Percentiles rank a stretch among this genome's conserved stretches.
Evolutionary conservation across 1,140 invertebrate genomes (phyloP).

Genomic region (Philopotamus ludificatus): DNA sequence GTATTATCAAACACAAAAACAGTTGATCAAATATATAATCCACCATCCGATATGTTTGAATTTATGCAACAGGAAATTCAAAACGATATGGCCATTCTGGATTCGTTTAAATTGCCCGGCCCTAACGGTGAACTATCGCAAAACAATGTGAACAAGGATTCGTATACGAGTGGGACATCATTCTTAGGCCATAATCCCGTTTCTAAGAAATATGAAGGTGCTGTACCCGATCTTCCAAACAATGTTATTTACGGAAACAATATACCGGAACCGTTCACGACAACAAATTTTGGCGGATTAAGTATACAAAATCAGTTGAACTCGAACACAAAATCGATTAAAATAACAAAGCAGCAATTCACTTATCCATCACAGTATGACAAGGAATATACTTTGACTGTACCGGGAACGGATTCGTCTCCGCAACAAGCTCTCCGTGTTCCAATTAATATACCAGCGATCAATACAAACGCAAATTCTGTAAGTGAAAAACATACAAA

Average conservation of each 20-base stretch:
- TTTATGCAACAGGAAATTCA: not conserved
- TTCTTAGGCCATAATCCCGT: not conserved
- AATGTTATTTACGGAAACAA: conserved; percentile 5
- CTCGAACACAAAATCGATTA: conserved; percentile 28
- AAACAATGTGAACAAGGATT: not conserved
- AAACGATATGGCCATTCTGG: not conserved
- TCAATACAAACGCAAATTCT: conserved; percentile 26
- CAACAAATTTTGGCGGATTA: conserved; percentile 6
- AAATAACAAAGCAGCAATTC: conserved; percentile 39
- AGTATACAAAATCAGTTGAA: conserved; percentile 24
- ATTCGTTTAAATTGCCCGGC: not conserved
- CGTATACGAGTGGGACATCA: not conserved
- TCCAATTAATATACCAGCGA: conserved; percentile 36
- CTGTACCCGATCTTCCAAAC: conserved; percentile 19
- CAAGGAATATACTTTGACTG: conserved; percentile 34
- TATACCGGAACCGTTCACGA: not conserved
- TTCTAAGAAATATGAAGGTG: conserved; percentile 17
- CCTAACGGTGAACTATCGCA: not conserved
- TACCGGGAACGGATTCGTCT: conserved; percentile 14
- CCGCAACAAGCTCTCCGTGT: conserved; percentile 27
- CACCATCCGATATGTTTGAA: conserved; percentile 44
- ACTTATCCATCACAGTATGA: conserved; percentile 36
- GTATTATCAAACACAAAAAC: conserved; percentile 41
- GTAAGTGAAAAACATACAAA: conserved; percentile 32
- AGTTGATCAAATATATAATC: conserved; percentile 51